A percentile compares a stretch with the other conserved stretches of the same genome.
Evolutionary conservation across 2,797 vertebrate genomes (phyloP).

Genomic region (Bothrops alternatus): DNA sequence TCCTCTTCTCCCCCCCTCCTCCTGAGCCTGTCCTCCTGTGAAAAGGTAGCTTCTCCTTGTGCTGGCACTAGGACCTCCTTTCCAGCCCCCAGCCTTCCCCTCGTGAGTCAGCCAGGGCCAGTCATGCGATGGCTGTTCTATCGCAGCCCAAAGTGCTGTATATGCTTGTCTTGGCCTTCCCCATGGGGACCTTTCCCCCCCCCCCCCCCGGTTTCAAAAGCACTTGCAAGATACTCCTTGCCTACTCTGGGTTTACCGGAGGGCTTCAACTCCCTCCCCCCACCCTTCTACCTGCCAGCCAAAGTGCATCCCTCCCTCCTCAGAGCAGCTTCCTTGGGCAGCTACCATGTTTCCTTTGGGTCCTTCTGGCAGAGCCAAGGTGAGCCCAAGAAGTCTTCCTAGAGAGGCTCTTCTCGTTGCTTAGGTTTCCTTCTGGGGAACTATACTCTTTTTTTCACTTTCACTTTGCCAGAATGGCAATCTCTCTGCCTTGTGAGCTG

Average conservation of each 20-base stretch:
- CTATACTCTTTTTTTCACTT: not conserved
- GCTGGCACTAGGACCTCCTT: not conserved
- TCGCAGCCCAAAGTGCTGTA: not conserved
- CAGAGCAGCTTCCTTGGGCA: not conserved
- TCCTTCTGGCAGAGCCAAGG: not conserved
- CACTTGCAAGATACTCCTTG: not conserved
- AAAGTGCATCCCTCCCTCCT: not conserved
- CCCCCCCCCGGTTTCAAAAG: not conserved
- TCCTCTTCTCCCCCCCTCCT: too few relatives aligned
- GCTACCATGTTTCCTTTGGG: not conserved
- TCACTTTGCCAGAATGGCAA: not conserved
- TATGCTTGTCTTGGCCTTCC: not conserved
- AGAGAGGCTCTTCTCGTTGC: not conserved
- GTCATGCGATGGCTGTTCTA: not conserved
- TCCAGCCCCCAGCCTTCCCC: not conserved
- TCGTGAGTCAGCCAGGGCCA: not conserved
- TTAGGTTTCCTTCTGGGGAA: not conserved
- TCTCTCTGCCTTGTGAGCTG: too few relatives aligned
- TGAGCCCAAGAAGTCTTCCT: not conserved
- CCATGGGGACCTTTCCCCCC: too few relatives aligned
- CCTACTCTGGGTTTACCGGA: not conserved
- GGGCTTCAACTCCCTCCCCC: not conserved
- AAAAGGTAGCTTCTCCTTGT: not conserved
- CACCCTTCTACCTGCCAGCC: not conserved
- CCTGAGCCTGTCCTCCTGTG: not conserved